Evolutionary conservation across 2,113 vertebrate genomes (phyloP).

Genomic region (Benitochromis conjunctus): DNA sequence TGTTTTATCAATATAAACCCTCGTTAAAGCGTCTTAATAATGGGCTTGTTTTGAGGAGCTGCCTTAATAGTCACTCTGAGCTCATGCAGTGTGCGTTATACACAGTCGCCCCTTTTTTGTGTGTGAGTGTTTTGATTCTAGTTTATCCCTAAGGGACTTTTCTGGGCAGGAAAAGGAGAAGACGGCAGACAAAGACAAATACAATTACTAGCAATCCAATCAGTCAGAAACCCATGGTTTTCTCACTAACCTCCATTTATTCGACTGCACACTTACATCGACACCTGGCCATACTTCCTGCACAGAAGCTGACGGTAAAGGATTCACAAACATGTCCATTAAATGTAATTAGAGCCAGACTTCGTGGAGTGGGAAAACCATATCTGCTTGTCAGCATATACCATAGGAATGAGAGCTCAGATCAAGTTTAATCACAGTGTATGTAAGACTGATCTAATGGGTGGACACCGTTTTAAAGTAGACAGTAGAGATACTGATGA

Average conservation of each 20-base stretch:
- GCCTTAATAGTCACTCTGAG: not conserved
- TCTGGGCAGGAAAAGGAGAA: conserved; percentile 49
- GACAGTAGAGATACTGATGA: not conserved
- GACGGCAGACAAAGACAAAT: conserved; percentile 52
- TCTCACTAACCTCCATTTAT: conserved; percentile 22
- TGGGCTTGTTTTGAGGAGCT: not conserved
- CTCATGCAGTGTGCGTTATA: not conserved
- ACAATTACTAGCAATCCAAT: conserved; percentile 62
- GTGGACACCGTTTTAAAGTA: not conserved
- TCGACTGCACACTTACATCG: conserved; percentile 15
- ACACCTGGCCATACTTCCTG: conserved; percentile 56
- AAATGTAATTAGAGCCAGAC: conserved; percentile 51
- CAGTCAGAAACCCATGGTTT: conserved; percentile 47
- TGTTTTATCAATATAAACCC: not conserved
- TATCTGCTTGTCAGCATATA: conserved; percentile 33
- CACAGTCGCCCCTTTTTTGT: not conserved
- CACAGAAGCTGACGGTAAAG: conserved; percentile 17
- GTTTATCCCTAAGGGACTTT: conserved; percentile 47
- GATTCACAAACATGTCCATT: conserved; percentile 45
- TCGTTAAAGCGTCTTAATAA: not conserved
- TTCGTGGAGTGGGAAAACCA: conserved; percentile 6
- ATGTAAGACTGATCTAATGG: not conserved
- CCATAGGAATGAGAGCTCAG: not conserved
- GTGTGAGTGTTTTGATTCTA: conserved; percentile 29
- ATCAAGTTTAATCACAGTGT: not conserved